Evolutionary conservation across 2,888 invertebrate genomes (phyloP).

Genomic region (Drosophila antonietae): DNA sequence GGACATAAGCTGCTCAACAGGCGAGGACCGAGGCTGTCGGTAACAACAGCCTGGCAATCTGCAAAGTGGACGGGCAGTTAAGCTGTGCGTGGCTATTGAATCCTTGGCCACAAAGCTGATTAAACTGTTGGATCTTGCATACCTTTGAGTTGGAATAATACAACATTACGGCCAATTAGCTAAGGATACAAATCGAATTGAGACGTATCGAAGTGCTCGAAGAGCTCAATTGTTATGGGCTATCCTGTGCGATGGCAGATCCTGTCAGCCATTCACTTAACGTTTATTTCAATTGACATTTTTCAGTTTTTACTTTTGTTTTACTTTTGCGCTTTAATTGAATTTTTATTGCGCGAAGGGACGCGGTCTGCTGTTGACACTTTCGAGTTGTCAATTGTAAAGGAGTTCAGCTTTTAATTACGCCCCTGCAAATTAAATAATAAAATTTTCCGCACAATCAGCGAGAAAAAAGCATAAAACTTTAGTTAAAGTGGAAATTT

Average conservation of each 20-base stretch:
- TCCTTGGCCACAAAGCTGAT: slow-evolving; percentile 25
- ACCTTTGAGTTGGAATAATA: slow-evolving; percentile 27
- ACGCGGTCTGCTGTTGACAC: slow-evolving; percentile 39
- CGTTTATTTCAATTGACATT: slow-evolving; percentile 50
- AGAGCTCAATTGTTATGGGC: slow-evolving; percentile 30
- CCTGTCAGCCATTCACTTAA: slow-evolving; percentile 16
- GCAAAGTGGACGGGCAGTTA: background rate
- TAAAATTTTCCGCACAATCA: slow-evolving; percentile 29
- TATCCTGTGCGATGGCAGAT: slow-evolving; percentile 14
- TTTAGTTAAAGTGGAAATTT: slow-evolving; percentile 17
- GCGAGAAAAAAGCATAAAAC: slow-evolving; percentile 17
- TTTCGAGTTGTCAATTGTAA: slow-evolving; percentile 14
- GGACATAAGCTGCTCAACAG: slow-evolving; percentile 63
- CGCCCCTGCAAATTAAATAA: slow-evolving; percentile 26
- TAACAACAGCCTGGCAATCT: background rate
- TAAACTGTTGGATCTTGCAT: slow-evolving; percentile 22
- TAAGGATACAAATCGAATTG: slow-evolving; percentile 21
- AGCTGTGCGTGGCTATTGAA: slow-evolving; percentile 20
- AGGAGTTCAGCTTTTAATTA: slow-evolving; percentile 41
- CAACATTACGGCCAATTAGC: slow-evolving; percentile 55
- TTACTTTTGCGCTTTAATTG: slow-evolving; percentile 33
- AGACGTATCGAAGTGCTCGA: slow-evolving; percentile 11
- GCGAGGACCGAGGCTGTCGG: slow-evolving; percentile 20
- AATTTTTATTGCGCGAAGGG: slow-evolving; percentile 35
- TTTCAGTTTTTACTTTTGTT: slow-evolving; percentile 17